Conservation (phyloP, 2,113 vertebrate species). For the Junco hyemalis region DNA sequence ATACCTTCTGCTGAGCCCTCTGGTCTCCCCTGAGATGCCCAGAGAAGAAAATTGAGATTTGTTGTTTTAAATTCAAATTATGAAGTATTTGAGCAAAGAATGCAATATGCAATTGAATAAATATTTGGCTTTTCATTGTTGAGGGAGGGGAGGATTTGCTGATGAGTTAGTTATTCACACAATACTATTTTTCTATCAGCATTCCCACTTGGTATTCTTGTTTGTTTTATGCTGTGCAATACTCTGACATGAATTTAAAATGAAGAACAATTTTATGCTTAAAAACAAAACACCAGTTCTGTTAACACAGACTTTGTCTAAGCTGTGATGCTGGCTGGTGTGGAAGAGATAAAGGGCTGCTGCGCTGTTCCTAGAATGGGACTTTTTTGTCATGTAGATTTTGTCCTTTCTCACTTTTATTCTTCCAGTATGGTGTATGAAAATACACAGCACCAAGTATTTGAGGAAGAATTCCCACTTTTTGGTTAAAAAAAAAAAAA, state of each 20-base stretch:
- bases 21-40: not conserved
- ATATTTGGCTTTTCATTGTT: constrained; percentile 52
- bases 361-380: not conserved
- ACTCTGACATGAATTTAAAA: not conserved
- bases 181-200: constrained; percentile 7
- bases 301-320: not conserved
- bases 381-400: not conserved
- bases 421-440: not conserved
- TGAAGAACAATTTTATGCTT: not conserved
- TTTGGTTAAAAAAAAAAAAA: not conserved
- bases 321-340: not conserved
- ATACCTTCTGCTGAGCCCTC: not conserved
- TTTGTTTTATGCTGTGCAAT: not conserved
- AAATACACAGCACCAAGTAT: not conserved
- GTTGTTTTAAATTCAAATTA: not conserved
- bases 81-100: constrained; percentile 40
- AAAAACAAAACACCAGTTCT: not conserved
- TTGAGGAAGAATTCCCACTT: not conserved
- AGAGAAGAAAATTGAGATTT: not conserved
- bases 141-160: constrained; percentile 25
- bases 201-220: constrained; percentile 33
- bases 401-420: not conserved
- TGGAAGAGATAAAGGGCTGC: not conserved
- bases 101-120: constrained; percentile 27
- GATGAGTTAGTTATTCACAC: not conserved